Base-by-base conservation (phyloP, 2,797 vertebrate species). In the Tenualosa ilisha region DNA sequence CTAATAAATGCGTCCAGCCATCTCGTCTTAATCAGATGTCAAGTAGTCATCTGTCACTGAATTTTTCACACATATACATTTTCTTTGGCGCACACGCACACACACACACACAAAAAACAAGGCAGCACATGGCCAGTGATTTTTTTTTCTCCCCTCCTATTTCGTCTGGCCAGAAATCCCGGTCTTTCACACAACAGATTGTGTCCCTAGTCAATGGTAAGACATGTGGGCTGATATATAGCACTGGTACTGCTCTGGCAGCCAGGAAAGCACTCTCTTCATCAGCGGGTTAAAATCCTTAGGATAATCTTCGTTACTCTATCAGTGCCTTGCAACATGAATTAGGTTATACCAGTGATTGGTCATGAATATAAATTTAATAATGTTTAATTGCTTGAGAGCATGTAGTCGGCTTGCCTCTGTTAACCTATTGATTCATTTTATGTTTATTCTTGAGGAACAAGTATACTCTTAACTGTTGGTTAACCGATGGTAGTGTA, bases 151-250 rank as follows among this genome's bases (percentile, higher is more conserved):
- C 31, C 6, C 2, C 20, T 26, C 51, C n/a, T 86, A 85, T 81
- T 87, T 82, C 7, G 4, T 26, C 86, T 85, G 85, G 54, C n/a
- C 50, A 79, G 40, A 79, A 79, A 46, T 79, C 40, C 17, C 40
- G 1, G 72, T 43, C 72, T 79, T 79, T 79, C 72, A 79, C 72
- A 79, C 72, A 22, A 40, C 72, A 79, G 72, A 79, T 79, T 79
- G 72, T 20, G 40, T 79, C 72, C 37, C 37, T 43, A 43, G 37
- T 79, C 37, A 75, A 75, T 75, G 68, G 68, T 31, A 43, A 17
- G 15, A 31, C 68, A 43, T 8, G 72, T 43, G 8, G 72, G 50
- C 59, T 46, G 8, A 24, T 53, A 82, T 22, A 22, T 24, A 0
- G 0, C 1, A 26, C 31, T 26, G 68, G 31, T 20, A 31, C 37